A percentile compares a stretch with the other conserved stretches of the same genome.
Conservation (phyloP, 2,888 invertebrate species). For the Metallyticus violacea region DNA sequence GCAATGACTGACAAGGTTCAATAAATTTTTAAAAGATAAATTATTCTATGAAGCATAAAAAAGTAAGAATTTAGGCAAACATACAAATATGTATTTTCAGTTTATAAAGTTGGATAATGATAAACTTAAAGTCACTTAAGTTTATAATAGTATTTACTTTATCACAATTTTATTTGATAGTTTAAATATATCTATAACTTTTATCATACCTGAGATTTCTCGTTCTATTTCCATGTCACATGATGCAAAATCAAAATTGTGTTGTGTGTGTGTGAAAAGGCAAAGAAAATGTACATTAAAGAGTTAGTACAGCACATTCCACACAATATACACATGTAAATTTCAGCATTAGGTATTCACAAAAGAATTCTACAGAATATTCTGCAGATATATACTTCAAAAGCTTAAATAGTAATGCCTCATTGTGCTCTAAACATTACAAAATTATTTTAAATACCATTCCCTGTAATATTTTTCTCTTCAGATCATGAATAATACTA, state of each 20-base stretch:
- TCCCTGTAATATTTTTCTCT: too few species aligned
- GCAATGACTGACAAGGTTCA: neutral
- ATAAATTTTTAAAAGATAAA: too few species aligned
- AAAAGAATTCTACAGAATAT: neutral
- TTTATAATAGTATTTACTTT: neutral
- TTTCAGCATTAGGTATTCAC: neutral
- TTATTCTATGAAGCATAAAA: too few species aligned
- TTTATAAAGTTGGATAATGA: neutral
- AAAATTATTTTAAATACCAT: too few species aligned
- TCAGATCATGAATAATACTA: too few species aligned
- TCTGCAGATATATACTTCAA: too few species aligned
- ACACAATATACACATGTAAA: neutral
- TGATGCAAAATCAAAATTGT: slow-evolving; percentile 31
- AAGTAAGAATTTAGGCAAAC: too few species aligned
- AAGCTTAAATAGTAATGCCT: neutral
- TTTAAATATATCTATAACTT: neutral
- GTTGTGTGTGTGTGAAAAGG: slow-evolving; percentile 21
- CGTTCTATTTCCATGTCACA: slow-evolving; percentile 31
- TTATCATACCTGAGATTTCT: slow-evolving; percentile 31
- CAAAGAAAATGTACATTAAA: slow-evolving; percentile 23
- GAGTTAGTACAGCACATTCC: slow-evolving; percentile 27
- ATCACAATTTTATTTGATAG: neutral
- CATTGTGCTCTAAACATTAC: too few species aligned
- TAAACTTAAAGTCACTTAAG: neutral
- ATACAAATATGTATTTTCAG: neutral